Conservation (phyloP, 2,113 vertebrate species). For the Tragelaphus scriptus region DNA sequence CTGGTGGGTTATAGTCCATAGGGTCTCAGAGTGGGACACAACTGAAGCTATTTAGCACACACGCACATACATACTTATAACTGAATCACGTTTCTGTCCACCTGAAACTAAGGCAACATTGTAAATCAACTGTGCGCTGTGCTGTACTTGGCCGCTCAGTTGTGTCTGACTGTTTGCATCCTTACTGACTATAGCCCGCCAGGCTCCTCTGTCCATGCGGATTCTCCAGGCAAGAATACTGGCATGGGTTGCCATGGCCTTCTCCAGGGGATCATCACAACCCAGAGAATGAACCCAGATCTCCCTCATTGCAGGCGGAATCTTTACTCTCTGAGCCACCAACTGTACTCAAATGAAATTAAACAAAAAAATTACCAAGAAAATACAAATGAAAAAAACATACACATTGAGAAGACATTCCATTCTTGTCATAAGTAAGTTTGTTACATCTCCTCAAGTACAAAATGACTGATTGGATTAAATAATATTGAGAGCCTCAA, state of each 20-base stretch:
- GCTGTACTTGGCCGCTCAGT: neutral
- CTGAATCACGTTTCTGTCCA: neutral
- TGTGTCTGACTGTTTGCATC: rapidly evolving
- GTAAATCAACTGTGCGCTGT: neutral
- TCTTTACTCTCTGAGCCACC: neutral
- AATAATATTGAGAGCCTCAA: neutral
- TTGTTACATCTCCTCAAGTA: neutral
- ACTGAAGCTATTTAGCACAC: neutral
- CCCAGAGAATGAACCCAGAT: rapidly evolving
- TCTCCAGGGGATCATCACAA: neutral
- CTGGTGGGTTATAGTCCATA: neutral
- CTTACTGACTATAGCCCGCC: neutral
- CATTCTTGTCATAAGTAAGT: neutral
- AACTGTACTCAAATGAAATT: neutral
- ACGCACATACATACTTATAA: neutral
- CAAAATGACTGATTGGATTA: neutral
- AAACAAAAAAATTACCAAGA: neutral
- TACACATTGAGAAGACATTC: neutral
- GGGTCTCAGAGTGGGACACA: neutral
- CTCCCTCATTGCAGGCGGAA: rapidly evolving
- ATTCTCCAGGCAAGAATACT: neutral
- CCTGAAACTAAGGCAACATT: neutral
- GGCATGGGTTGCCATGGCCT: neutral
- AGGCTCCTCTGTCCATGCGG: neutral
- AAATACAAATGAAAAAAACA: neutral